Conservation (phyloP, 2,113 vertebrate species). For the Irena cyanogastra region DNA sequence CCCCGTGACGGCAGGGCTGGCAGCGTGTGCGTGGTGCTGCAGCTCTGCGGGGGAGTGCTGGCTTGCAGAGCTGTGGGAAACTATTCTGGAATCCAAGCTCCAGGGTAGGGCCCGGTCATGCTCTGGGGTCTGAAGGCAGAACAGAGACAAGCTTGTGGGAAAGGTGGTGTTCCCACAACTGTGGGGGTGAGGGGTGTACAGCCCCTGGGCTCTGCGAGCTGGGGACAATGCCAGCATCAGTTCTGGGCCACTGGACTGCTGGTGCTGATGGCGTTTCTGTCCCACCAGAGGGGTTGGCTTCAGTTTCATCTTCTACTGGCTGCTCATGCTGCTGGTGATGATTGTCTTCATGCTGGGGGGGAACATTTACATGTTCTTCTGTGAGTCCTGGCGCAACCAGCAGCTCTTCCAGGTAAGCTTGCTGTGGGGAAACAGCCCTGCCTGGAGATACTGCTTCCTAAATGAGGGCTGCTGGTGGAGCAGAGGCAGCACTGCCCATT, state of each 20-base stretch:
- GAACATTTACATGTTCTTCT: conserved; percentile 74
- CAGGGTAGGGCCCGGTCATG: rapidly evolving
- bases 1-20: rapidly evolving
- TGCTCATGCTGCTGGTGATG: conserved; percentile 81
- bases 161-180: not conserved
- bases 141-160: not conserved
- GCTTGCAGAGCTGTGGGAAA: not conserved
- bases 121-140: not conserved
- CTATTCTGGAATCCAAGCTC: not conserved
- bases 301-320: conserved; percentile 87
- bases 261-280: not conserved
- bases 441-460: not conserved
- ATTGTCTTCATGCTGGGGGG: conserved; percentile 79
- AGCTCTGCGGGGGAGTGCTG: not conserved
- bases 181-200: not conserved
- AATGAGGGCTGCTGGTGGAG: not conserved
- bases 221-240: not conserved
- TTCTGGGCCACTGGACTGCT: rapidly evolving
- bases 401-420: conserved; percentile 76
- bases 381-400: conserved; percentile 73
- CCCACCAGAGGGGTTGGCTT: conserved; percentile 77
- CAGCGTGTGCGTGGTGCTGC: not conserved
- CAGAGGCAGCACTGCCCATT: not conserved
- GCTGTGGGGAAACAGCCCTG: not conserved
- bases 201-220: not conserved